phyloP scores from a whole-genome alignment of 2,797 vertebrate species.

The Picus viridis region DNA sequence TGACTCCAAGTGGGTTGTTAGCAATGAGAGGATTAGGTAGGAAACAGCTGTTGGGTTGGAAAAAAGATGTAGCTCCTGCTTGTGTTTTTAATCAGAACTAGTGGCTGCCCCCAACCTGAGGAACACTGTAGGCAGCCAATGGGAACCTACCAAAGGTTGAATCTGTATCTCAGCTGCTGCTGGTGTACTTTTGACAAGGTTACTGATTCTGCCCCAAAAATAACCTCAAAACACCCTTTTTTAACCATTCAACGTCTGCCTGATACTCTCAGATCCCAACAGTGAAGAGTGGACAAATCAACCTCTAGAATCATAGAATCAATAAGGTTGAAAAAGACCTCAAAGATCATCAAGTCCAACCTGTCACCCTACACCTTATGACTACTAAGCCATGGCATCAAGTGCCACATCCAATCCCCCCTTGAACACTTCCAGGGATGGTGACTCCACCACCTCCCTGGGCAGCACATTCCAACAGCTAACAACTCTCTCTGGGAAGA shows the following conservation, averaged over 20 bases:
- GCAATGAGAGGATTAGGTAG: slow-evolving; percentile 12
- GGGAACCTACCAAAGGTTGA: background rate
- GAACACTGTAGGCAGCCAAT: background rate
- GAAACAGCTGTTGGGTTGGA: slow-evolving; percentile 14
- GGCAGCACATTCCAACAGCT: too few species aligned
- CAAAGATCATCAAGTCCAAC: too few species aligned
- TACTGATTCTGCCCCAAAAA: background rate
- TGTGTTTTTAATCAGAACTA: slow-evolving; percentile 18
- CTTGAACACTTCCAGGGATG: too few species aligned
- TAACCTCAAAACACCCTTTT: background rate
- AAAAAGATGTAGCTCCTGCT: background rate
- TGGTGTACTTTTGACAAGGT: background rate
- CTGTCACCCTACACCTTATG: too few species aligned
- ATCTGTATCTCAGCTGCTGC: background rate
- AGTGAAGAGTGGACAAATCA: background rate
- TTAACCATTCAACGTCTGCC: background rate
- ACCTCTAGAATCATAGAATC: background rate
- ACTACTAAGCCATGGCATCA: too few species aligned
- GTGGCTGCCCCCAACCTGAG: background rate
- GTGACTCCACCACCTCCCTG: too few species aligned
- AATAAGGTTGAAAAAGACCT: too few species aligned
- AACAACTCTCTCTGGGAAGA: too few species aligned
- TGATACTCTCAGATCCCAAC: background rate
- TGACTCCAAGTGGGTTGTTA: background rate
- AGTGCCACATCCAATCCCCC: too few species aligned